These are phyloP conservation scores for Pangasius krempfi DNA, from an alignment of 2,797 vertebrate genomes.

Conservation along the genomic window DNA sequence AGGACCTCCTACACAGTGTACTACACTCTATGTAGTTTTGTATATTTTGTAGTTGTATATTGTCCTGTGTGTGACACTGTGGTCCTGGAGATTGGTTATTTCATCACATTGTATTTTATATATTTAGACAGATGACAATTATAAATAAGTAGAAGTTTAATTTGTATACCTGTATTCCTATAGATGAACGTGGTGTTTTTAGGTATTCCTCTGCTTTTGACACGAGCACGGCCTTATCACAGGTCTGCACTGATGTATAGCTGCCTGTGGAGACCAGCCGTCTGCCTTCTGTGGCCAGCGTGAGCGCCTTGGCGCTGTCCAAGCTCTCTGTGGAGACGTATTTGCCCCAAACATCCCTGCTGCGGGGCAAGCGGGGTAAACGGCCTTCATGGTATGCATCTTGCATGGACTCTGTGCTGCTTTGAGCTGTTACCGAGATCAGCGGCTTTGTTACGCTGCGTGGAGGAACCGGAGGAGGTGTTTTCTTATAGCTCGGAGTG, in stretches of 20 bases:
- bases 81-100: background rate
- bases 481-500: constrained; percentile 92
- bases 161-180: constrained; percentile 91
- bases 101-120: background rate
- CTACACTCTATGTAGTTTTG: background rate
- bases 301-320: constrained; percentile 95
- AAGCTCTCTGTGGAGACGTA: constrained; percentile 95
- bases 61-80: background rate
- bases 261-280: constrained; percentile 80
- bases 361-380: constrained; percentile 83
- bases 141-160: background rate
- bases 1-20: background rate
- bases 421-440: constrained; percentile 98
- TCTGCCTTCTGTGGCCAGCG: constrained; percentile 91
- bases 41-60: background rate
- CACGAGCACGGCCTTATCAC: constrained; percentile 89
- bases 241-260: constrained; percentile 82
- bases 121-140: background rate
- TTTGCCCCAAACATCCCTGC: constrained; percentile 81
- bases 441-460: constrained; percentile 94
- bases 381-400: constrained; percentile 93
- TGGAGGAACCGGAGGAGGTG: constrained; percentile 93
- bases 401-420: constrained; percentile 98
- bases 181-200: constrained; percentile 89
- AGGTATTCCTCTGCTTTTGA: constrained; percentile 93